Conservation (phyloP, 2,113 vertebrate species). For the Gymnarchus niloticus region DNA sequence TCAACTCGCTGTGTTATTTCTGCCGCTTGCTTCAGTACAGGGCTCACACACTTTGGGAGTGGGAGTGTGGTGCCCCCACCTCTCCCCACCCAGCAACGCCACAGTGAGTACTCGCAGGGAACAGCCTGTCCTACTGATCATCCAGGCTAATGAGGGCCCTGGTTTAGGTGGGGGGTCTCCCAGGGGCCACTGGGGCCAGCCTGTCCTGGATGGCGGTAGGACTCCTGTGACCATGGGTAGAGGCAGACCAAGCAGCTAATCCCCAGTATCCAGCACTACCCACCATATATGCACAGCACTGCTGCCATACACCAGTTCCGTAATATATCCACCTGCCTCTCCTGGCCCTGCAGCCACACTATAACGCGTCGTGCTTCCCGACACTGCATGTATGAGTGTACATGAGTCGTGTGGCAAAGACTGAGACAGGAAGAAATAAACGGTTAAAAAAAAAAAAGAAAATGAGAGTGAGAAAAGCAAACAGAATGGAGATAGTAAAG, state of each 20-base stretch:
- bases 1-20: not conserved
- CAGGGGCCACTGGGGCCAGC: not conserved
- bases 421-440: not conserved
- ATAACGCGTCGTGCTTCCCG: too few species aligned
- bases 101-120: too few species aligned
- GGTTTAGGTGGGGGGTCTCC: not conserved
- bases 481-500: too few species aligned
- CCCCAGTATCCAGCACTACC: too few species aligned
- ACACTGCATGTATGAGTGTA: not conserved
- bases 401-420: not conserved
- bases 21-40: not conserved
- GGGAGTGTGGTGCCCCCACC: not conserved
- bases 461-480: not conserved
- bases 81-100: not conserved
- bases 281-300: too few species aligned
- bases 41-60: not conserved
- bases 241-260: too few species aligned
- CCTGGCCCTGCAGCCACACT: too few species aligned
- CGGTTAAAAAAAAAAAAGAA: not conserved
- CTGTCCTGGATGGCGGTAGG: constrained; percentile 10
- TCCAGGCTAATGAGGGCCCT: not conserved
- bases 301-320: too few species aligned
- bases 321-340: too few species aligned
- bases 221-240: too few species aligned
- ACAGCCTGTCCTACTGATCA: not conserved